Conservation (phyloP, 1,140 invertebrate genomes). For the Bactericera cockerelli region DNA sequence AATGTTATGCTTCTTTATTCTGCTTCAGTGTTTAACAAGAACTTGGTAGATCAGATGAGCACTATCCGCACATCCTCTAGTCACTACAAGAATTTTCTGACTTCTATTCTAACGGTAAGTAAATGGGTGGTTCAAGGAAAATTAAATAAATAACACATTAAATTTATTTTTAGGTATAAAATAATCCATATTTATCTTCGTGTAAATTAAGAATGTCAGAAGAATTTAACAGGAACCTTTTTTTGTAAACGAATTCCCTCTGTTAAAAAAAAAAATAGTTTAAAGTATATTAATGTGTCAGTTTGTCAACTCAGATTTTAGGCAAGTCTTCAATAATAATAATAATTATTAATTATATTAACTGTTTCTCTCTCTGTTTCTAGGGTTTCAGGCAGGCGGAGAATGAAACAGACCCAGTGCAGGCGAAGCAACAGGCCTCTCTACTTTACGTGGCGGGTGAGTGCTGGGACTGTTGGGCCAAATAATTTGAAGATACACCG, state of each 20-base stretch:
- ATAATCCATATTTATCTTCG: too few relatives aligned
- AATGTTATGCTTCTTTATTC: constrained; percentile 49
- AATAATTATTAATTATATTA: not conserved
- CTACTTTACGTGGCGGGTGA: constrained; percentile 37
- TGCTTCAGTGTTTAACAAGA: constrained; percentile 23
- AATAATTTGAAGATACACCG: too few relatives aligned
- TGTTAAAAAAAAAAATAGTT: too few relatives aligned
- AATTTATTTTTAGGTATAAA: too few relatives aligned
- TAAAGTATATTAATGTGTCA: too few relatives aligned
- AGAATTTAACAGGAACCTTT: too few relatives aligned
- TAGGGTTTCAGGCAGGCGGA: constrained; percentile 25
- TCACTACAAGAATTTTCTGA: constrained; percentile 52
- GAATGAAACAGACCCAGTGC: constrained; percentile 30
- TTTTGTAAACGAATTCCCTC: too few relatives aligned
- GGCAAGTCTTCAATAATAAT: too few relatives aligned
- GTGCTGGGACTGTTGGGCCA: too few relatives aligned
- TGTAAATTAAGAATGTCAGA: too few relatives aligned
- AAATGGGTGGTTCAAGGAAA: not conserved
- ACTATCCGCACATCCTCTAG: constrained; percentile 62
- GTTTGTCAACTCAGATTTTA: too few relatives aligned
- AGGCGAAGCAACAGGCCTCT: constrained; percentile 38
- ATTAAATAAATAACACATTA: too few relatives aligned
- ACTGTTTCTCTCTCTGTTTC: not conserved
- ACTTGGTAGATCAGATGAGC: constrained; percentile 32
- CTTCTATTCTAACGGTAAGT: constrained; percentile 37